Evolutionary conservation across 2,113 vertebrate genomes (phyloP), one percentile per base, ranked within the genome.

Genomic region (Otocyon megalotis): DNA sequence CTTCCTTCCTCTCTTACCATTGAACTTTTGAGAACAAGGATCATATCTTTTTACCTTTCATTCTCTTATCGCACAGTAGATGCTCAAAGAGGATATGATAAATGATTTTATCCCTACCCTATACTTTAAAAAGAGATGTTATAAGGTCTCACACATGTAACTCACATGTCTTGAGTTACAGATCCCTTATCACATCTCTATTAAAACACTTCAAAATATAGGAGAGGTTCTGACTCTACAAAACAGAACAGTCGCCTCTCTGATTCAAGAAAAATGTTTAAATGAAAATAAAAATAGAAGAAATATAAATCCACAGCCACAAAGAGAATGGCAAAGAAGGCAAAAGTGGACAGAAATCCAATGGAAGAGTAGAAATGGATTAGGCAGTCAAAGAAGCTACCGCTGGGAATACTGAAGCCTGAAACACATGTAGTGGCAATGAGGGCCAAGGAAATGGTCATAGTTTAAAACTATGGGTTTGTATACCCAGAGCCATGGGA

Each of bases 271-370:
- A 37, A 48, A 72, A 58, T 54, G 90, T 58, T 87, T 62, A 54
- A 24, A 93, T 93, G 35, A 62, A n/a, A 79, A 17, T 35, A 67
- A 96, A 69, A 91, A 85, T 12, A 91, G n/a, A 65, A 62, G 35
- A 95, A 92, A 81, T 83, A 63, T 56, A 86, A 82, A 62, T 56
- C 2, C 8, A 86, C 4, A 92, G 8, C 11, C 54, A 50, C 30
- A 91, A 60, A 91, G 19, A 65, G 3, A 80, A 65, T 83, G 54
- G 20, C 28, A 80, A 83, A 84, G 58, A 65, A 94, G 58, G 82
- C 20, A 72, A 72, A 88, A 91, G 48, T 14, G 43, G 15, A 72
- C 11, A 82, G 81, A 90, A 90, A 94, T 62, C 8, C 2, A 1
- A 13, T 5, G 13, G 16, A 91, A 3, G 4, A 14, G 7, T 13